phyloP scores from a whole-genome alignment of 2,888 invertebrate species.

The Cecidostiba fungosa region DNA sequence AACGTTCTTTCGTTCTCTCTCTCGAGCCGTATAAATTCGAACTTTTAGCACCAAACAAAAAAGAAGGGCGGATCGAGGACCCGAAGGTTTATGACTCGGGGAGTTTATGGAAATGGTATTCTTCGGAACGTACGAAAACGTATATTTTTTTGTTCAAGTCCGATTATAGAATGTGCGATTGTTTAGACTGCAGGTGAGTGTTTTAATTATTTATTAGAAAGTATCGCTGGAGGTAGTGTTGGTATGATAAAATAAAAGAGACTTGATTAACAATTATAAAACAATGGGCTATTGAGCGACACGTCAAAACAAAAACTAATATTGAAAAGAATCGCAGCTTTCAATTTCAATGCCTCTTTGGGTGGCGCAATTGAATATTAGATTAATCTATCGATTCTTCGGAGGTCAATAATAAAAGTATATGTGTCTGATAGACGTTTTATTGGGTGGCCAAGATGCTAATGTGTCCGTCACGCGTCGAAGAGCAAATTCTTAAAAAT shows the following conservation, averaged over 20 bases:
- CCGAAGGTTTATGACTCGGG: neutral
- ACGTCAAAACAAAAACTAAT: neutral
- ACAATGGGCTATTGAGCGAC: neutral
- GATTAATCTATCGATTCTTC: constrained; percentile 9
- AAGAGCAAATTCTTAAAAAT: too few species aligned
- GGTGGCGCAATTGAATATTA: neutral
- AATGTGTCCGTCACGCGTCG: too few species aligned
- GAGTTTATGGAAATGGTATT: neutral
- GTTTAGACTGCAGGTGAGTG: too few species aligned
- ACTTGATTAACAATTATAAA: neutral
- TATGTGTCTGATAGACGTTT: neutral
- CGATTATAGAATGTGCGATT: too few species aligned
- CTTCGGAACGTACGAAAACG: too few species aligned
- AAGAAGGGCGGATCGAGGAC: neutral
- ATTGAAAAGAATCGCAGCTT: constrained; percentile 8
- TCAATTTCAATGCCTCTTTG: constrained; percentile 1
- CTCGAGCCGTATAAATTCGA: neutral
- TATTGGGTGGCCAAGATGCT: neutral
- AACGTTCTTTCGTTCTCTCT: neutral
- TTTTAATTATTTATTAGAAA: neutral
- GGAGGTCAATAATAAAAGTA: neutral
- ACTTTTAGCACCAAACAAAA: neutral
- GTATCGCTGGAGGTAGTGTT: neutral
- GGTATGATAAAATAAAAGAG: neutral
- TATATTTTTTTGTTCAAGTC: too few species aligned